Conservation (phyloP, 2,797 vertebrate species). For the Momotus momota region DNA sequence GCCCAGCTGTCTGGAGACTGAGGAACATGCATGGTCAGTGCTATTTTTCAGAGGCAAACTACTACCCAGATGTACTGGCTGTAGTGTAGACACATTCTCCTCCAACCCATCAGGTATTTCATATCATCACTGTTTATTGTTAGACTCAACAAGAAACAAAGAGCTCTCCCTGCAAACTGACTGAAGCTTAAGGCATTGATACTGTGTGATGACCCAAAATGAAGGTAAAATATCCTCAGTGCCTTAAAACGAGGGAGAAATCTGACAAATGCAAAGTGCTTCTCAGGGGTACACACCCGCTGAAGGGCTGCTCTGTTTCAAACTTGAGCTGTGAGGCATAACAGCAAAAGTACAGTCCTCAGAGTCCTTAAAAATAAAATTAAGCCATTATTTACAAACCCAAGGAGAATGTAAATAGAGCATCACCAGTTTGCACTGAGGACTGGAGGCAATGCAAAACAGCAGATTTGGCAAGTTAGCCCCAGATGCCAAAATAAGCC, state of each 20-base stretch:
- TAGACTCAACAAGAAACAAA: not conserved
- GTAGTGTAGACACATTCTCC: not conserved
- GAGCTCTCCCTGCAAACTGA: constrained; percentile 1
- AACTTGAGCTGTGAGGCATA: not conserved
- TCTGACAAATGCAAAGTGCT: not conserved
- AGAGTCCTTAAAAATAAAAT: constrained; percentile 1
- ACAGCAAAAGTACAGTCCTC: not conserved
- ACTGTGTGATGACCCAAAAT: constrained; percentile 5
- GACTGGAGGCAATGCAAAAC: not conserved
- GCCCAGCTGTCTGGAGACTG: not conserved
- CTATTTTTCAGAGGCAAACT: not conserved
- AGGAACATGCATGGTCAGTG: not conserved
- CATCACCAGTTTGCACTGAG: not conserved
- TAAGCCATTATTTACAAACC: constrained; percentile 27
- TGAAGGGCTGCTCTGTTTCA: constrained; percentile 2
- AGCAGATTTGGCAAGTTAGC: not conserved
- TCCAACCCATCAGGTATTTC: not conserved
- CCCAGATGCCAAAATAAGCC: not conserved
- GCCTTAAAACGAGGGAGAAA: not conserved
- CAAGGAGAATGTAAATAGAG: not conserved
- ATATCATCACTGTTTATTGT: not conserved
- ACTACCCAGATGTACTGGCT: not conserved
- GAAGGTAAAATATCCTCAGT: not conserved
- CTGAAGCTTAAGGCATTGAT: constrained; percentile 6
- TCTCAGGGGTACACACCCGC: not conserved